These are phyloP conservation scores for Eupsilia transversa DNA, from an alignment of 2,888 invertebrate genomes.

Conservation along the genomic window DNA sequence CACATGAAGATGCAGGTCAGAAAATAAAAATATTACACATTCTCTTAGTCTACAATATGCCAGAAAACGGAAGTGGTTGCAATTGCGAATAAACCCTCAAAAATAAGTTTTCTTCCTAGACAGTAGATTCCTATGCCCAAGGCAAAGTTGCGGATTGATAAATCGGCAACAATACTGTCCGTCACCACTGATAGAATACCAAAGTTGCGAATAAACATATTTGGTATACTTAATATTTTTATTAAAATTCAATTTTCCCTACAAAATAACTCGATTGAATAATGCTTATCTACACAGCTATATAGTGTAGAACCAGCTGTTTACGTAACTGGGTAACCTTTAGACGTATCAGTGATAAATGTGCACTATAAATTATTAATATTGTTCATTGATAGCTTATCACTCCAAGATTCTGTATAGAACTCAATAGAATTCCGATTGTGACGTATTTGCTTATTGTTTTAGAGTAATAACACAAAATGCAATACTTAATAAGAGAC, in stretches of 20 bases:
- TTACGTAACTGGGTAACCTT: conserved; percentile 41
- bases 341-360: conserved; percentile 36
- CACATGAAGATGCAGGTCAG: neutral
- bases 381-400: conserved; percentile 47
- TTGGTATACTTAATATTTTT: neutral
- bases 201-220: neutral
- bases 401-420: conserved; percentile 4
- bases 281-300: neutral
- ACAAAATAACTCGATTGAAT: conserved; percentile 13
- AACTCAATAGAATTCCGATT: neutral
- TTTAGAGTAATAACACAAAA: neutral
- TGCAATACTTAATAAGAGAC: neutral
- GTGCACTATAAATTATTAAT: neutral
- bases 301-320: conserved; percentile 9
- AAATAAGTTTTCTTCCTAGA: neutral
- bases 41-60: neutral
- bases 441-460: conserved; percentile 6
- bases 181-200: no score
- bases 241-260: neutral
- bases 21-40: neutral
- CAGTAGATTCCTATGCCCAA: neutral
- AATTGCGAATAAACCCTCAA: neutral
- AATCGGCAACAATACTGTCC: neutral
- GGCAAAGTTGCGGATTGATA: neutral
- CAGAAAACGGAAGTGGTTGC: neutral